Base-by-base conservation (phyloP, 1,140 invertebrate species). In the Solen grandis region DNA sequence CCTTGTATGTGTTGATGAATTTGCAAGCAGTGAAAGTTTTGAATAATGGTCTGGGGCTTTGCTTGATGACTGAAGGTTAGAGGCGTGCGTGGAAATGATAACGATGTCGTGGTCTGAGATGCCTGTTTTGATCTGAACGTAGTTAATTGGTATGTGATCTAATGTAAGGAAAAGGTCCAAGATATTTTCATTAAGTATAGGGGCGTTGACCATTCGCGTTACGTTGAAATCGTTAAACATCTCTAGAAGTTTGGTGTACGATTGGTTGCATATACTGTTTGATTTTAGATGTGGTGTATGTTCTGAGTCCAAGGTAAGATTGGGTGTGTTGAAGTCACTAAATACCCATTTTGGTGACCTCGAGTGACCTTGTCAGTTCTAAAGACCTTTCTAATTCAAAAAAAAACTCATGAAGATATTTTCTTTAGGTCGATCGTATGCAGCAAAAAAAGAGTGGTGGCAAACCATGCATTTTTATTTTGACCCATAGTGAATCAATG, bases 151-250 rank as follows among this genome's bases (percentile, higher is more conserved):
- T 25, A 63, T 77, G 19, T 33, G 31, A 35, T 63, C 65, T 29
- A 31, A 76, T 22, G 60, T 76, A 50, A 76, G 38, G 33, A 76
- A 63, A n/a, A 65, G 73, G 25, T 76, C 60, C 13, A 76, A 55
- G 19, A 54, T 76, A 60, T 76, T 76, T n/a, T 65, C 31, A 13
- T 36, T 33, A 52, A 59, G 50, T 19, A 60, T 76, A 31, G 1
- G 13, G 22, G 63, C 59, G 33, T 8, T 76, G 5, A 76, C 73
- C 73, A 76, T 76, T 55, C 65, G 59, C 4, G 70, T 74, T 2
- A 59, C 14, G 27, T 70, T 70, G 4, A 52, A 54, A 54, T 70
- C 66, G 25, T 54, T 25, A 13, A 73, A 35, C 27, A 38, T 25
- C 19, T 52, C 50, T 19, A 54, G n/a, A 29, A 70, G 19, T n/a